Evolutionary conservation across 2,888 invertebrate species (phyloP).

Genomic region (Rotaria sp.): DNA sequence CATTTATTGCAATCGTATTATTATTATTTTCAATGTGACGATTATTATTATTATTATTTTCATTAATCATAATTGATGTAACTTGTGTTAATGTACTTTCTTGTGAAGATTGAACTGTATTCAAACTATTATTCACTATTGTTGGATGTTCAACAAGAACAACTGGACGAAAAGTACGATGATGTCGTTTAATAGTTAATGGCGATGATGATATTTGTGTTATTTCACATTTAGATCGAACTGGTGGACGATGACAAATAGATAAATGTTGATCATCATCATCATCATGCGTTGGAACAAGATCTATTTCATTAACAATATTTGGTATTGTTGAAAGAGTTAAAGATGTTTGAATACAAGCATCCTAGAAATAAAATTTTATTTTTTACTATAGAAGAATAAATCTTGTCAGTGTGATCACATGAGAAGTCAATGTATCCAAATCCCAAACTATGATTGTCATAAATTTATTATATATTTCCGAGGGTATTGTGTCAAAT

Average conservation of each 20-base stretch:
- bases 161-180: background rate
- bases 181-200: background rate
- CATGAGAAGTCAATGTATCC: too few species aligned
- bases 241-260: background rate
- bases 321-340: too few species aligned
- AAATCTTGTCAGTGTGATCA: too few species aligned
- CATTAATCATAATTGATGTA: background rate
- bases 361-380: background rate
- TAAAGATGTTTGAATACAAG: slow-evolving; percentile 15
- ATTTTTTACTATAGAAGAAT: background rate
- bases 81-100: slow-evolving; percentile 3
- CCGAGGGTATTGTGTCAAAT: too few species aligned
- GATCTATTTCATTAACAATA: background rate
- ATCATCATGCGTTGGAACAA: background rate
- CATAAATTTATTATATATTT: too few species aligned
- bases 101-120: background rate
- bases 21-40: background rate
- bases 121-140: background rate
- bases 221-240: background rate
- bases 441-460: too few species aligned
- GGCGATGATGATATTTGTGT: background rate
- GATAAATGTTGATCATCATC: background rate
- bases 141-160: background rate
- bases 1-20: too few species aligned
- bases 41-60: background rate